Evolutionary conservation across 2,888 invertebrate species (phyloP).

Genomic region (Eupithecia vulgata): DNA sequence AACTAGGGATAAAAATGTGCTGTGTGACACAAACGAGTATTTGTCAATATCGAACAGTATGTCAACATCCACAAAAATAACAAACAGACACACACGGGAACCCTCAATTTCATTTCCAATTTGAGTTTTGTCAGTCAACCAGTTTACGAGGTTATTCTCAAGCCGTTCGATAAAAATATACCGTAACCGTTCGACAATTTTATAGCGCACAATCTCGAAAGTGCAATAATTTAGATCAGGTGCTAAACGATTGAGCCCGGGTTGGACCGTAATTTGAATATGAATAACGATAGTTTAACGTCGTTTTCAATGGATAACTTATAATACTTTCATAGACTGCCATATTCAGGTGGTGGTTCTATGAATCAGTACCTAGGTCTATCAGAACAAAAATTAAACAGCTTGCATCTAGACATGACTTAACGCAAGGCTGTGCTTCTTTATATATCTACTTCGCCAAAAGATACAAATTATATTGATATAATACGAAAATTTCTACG

Average conservation of each 20-base stretch:
- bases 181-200: constrained; percentile 20
- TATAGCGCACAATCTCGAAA: constrained; percentile 21
- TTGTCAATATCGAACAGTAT: neutral
- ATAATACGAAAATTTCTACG: no score
- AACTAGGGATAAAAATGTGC: neutral
- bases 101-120: constrained; percentile 18
- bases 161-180: constrained; percentile 18
- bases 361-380: neutral
- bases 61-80: constrained; percentile 12
- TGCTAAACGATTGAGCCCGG: constrained; percentile 33
- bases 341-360: neutral
- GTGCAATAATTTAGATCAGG: constrained; percentile 35
- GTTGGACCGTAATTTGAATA: constrained; percentile 34
- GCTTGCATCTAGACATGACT: no score
- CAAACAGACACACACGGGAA: constrained; percentile 10
- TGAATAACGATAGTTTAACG: constrained; percentile 30
- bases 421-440: no score
- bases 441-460: no score
- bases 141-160: constrained; percentile 18
- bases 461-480: no score
- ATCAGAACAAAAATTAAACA: neutral
- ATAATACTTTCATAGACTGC: constrained; percentile 1
- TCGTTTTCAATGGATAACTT: constrained; percentile 23
- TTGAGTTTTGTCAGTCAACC: constrained; percentile 14
- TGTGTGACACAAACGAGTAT: neutral